A percentile compares a stretch with the other conserved stretches of the same genome.
Evolutionary conservation across 1,140 invertebrate genomes (phyloP).

Genomic region (Metaphire vulgaris): DNA sequence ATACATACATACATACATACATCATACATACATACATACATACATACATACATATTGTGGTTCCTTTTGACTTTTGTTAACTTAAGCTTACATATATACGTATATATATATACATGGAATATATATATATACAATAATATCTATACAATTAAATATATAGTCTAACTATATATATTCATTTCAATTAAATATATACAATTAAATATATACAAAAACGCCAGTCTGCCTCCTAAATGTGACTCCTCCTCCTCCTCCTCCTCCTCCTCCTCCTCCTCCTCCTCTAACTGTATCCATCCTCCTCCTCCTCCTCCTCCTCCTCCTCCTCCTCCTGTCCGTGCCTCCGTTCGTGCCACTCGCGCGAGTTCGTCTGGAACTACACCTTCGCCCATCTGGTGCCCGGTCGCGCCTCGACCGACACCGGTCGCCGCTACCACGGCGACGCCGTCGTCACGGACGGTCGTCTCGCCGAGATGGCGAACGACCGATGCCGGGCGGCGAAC

Average conservation of each 20-base stretch:
- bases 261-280: too few relatives aligned
- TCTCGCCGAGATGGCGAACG: not conserved
- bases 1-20: not conserved
- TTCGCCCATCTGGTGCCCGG: not conserved
- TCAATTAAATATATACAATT: too few relatives aligned
- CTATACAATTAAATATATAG: too few relatives aligned
- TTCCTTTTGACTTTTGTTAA: too few relatives aligned
- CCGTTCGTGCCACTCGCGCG: not conserved
- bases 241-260: too few relatives aligned
- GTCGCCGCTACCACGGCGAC: not conserved
- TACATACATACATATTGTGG: not conserved
- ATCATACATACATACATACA: not conserved
- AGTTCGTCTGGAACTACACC: not conserved
- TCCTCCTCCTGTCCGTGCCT: too few relatives aligned
- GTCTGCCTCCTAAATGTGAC: too few relatives aligned
- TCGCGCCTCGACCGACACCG: not conserved
- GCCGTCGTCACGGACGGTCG: not conserved
- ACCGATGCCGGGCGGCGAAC: slow-evolving; percentile 1
- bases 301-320: too few relatives aligned
- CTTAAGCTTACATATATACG: not conserved
- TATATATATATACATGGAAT: not conserved
- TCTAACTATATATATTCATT: too few relatives aligned
- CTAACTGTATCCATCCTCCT: too few relatives aligned
- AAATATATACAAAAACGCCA: too few relatives aligned
- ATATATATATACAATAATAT: too few relatives aligned